Percentiles rank a stretch among this genome's conserved stretches.
Evolutionary conservation across 2,888 invertebrate genomes (phyloP).

Genomic region (Timema podura): DNA sequence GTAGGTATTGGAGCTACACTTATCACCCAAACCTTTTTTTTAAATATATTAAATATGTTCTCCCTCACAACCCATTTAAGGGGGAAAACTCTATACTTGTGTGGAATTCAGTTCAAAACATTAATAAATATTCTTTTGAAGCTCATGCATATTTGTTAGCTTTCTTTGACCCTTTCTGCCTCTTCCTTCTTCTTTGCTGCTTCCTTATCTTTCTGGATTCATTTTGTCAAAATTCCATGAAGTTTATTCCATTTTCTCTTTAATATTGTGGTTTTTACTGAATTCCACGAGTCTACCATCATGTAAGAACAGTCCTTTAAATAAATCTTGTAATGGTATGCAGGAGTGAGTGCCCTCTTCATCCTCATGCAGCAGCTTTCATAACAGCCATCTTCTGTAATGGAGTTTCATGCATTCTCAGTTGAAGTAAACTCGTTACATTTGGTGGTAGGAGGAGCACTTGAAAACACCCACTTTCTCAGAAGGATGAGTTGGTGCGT

Average conservation of each 20-base stretch:
- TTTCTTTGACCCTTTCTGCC: too few species aligned
- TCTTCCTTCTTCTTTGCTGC: not conserved
- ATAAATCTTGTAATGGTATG: not conserved
- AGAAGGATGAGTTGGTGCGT: conserved; percentile 12
- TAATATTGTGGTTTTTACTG: not conserved
- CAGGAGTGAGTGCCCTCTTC: conserved; percentile 9
- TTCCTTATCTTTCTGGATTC: not conserved
- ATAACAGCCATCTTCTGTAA: conserved; percentile 13
- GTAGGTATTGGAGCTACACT: too few species aligned
- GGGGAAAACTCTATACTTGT: too few species aligned
- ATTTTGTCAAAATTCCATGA: not conserved
- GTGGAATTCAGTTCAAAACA: too few species aligned
- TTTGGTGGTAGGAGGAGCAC: conserved; percentile 16
- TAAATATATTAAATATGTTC: too few species aligned
- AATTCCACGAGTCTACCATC: not conserved
- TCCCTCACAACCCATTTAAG: too few species aligned
- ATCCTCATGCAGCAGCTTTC: conserved; percentile 15
- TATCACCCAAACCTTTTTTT: too few species aligned
- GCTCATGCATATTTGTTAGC: too few species aligned
- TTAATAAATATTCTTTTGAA: too few species aligned
- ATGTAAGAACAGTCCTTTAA: not conserved
- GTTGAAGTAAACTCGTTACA: conserved; percentile 13
- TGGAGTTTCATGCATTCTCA: not conserved
- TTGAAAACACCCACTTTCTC: conserved; percentile 4
- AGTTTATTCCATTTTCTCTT: not conserved